Evolutionary conservation across 2,888 invertebrate species (phyloP).

Genomic region (Campopleginae sp.): DNA sequence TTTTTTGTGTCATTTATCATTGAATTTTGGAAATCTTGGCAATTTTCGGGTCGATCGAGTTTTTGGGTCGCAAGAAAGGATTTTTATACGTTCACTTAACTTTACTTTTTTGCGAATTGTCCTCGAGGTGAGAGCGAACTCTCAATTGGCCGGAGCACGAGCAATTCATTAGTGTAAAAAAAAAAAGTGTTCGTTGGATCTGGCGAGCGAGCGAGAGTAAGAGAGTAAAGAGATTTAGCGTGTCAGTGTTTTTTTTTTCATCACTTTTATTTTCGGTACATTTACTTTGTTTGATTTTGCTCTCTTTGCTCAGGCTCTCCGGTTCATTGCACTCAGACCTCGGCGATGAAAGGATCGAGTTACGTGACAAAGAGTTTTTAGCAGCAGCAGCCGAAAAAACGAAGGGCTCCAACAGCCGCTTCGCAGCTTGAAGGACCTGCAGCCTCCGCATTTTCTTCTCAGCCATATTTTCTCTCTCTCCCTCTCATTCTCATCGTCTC

Average conservation of each 20-base stretch:
- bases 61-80: too few species aligned
- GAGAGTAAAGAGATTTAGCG: conserved; percentile 17
- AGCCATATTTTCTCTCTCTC: conserved; percentile 24
- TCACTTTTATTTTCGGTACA: conserved; percentile 25
- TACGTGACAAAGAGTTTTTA: conserved; percentile 63
- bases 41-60: too few species aligned
- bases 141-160: neutral
- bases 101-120: neutral
- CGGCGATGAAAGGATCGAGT: conserved; percentile 67
- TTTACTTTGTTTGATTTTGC: conserved; percentile 45
- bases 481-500: conserved; percentile 12
- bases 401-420: conserved; percentile 21
- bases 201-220: conserved; percentile 11
- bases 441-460: conserved; percentile 55
- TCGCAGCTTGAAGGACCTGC: conserved; percentile 37
- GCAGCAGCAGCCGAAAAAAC: conserved; percentile 12
- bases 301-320: conserved; percentile 36
- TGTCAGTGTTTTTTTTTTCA: conserved; percentile 30
- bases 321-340: conserved; percentile 37
- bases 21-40: too few species aligned
- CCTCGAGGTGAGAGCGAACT: neutral
- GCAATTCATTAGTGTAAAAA: conserved; percentile 42
- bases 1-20: too few species aligned
- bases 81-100: neutral
- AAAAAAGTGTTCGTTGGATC: neutral